These are phyloP conservation scores for Lutraria lutraria DNA, from an alignment of 2,888 invertebrate species.

Conservation along the genomic window DNA sequence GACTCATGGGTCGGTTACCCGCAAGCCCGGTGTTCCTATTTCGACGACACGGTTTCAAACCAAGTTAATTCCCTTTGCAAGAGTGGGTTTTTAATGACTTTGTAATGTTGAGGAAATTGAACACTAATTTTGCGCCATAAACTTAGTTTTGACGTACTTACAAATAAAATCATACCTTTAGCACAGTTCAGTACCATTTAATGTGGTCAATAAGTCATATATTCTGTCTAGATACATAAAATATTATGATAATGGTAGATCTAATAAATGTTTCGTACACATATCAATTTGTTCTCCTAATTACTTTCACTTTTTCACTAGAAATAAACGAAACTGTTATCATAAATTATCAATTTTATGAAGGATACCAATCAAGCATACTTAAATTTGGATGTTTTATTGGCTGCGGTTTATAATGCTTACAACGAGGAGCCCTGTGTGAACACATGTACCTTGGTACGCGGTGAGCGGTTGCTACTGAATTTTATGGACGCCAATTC, in stretches of 20 bases:
- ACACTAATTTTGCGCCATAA: neutral
- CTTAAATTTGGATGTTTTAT: neutral
- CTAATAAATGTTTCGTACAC: neutral
- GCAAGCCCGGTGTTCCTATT: neutral
- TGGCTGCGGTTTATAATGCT: neutral
- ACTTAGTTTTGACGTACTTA: neutral
- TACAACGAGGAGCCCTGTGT: neutral
- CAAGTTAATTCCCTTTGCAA: constrained; percentile 4
- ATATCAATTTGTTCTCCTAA: neutral
- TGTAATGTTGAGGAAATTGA: constrained; percentile 15
- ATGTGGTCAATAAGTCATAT: neutral
- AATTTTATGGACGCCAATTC: neutral
- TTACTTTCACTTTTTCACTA: constrained; percentile 8
- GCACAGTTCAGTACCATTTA: neutral
- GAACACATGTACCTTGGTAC: neutral
- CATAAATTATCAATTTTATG: neutral
- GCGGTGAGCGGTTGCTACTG: neutral
- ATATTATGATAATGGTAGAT: neutral
- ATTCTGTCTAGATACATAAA: neutral
- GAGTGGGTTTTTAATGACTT: constrained; percentile 11
- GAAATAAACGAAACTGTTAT: neutral
- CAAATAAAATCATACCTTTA: constrained; percentile 6
- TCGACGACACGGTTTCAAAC: neutral
- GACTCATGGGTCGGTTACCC: neutral
- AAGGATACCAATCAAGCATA: neutral